Percentiles rank a stretch among this genome's conserved stretches.
Evolutionary conservation across 2,113 vertebrate species (phyloP).

Genomic region (Alligator sinensis): DNA sequence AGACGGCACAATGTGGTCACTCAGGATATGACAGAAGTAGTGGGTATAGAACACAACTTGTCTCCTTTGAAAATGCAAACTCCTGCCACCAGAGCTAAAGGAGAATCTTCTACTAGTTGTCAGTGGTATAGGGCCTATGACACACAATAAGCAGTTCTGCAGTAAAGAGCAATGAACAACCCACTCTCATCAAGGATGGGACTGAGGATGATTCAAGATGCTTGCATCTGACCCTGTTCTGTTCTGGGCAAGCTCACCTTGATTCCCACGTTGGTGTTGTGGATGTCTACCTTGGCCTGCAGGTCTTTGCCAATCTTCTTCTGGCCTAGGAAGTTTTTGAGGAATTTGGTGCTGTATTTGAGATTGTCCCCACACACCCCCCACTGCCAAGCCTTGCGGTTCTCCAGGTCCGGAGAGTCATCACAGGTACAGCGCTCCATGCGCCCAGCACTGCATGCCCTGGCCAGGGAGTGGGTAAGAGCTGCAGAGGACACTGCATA

Average conservation of each 20-base stretch:
- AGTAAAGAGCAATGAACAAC: neutral
- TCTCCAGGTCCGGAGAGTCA: slow-evolving; percentile 94
- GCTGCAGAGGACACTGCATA: slow-evolving; percentile 93
- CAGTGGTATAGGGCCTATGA: neutral
- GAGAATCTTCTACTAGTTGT: neutral
- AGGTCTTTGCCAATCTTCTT: slow-evolving; percentile 95
- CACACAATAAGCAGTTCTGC: neutral
- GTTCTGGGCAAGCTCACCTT: slow-evolving; percentile 80
- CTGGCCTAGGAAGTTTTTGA: slow-evolving; percentile 94
- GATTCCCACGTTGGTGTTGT: slow-evolving; percentile 95
- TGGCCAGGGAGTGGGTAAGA: slow-evolving; percentile 92
- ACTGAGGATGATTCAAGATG: neutral
- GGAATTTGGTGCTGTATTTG: slow-evolving; percentile 96
- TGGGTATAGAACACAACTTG: neutral
- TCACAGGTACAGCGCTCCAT: slow-evolving; percentile 99
- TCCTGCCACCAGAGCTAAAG: neutral
- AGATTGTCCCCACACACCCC: slow-evolving; percentile 98
- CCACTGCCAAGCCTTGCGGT: slow-evolving; percentile 98
- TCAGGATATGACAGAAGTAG: no score
- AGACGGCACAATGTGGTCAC: neutral
- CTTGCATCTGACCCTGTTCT: fast-evolving
- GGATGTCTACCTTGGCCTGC: slow-evolving; percentile 91
- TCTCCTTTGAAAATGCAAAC: fast-evolving
- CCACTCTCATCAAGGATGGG: neutral
- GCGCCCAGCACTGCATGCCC: slow-evolving; percentile 94